Conservation (phyloP, 2,888 invertebrate genomes). For the Brachylomia viminalis region DNA sequence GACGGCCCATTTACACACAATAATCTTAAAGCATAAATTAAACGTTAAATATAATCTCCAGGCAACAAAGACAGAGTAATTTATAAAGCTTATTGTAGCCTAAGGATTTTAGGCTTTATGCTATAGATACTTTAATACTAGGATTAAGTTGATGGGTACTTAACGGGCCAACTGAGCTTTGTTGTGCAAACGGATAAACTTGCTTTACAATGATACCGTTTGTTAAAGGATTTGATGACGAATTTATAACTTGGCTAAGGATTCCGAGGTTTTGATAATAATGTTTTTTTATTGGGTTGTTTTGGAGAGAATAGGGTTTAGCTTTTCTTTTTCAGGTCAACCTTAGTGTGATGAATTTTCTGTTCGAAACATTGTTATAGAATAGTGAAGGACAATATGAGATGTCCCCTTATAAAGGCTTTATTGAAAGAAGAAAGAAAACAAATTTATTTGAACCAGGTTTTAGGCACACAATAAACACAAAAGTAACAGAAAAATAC, state of each 20-base stretch:
- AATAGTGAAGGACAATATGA: no score
- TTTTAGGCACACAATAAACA: no score
- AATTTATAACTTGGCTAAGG: conserved; percentile 47
- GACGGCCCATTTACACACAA: background rate
- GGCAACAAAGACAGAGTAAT: conserved; percentile 53
- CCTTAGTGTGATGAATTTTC: no score
- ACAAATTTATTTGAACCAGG: no score
- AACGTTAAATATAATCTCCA: conserved; percentile 45
- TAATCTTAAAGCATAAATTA: conserved; percentile 43
- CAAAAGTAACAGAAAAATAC: no score
- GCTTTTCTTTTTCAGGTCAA: background rate
- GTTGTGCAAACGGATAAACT: conserved; percentile 61
- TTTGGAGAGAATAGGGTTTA: background rate
- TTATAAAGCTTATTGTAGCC: conserved; percentile 64
- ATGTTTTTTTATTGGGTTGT: conserved; percentile 2
- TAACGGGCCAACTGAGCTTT: conserved; percentile 63
- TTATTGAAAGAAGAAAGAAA: no score
- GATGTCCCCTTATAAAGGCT: no score
- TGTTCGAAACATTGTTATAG: no score
- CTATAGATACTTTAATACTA: conserved; percentile 64
- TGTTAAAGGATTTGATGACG: conserved; percentile 62
- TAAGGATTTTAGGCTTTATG: conserved; percentile 56
- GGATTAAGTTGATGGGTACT: conserved; percentile 64
- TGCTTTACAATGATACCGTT: conserved; percentile 60
- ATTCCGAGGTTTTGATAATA: conserved; percentile 17